These are phyloP conservation scores for Bergia puertoricense DNA, from an alignment of 92 coral and sea anemone species.

Conservation along the genomic window DNA sequence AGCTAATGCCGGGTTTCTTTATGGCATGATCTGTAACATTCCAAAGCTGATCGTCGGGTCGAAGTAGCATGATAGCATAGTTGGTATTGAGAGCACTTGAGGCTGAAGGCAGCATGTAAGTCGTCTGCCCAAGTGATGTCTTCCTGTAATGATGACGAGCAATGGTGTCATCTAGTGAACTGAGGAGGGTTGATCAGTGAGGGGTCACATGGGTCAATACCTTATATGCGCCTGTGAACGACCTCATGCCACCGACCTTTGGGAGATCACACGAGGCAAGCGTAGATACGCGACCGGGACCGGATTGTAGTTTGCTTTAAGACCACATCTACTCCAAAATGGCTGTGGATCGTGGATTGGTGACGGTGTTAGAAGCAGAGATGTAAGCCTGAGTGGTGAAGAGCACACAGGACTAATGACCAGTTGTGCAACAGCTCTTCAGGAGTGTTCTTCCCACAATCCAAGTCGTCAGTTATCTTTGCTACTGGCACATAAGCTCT, in stretches of 20 bases:
- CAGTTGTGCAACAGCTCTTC: conserved; percentile 39
- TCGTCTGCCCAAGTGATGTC: no score
- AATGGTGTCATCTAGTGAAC: conserved; percentile 13
- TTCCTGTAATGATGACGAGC: conserved; percentile 14
- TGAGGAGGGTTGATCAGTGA: not conserved
- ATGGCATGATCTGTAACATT: no score
- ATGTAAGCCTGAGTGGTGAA: conserved; percentile 13
- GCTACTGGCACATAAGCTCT: conserved; percentile 62
- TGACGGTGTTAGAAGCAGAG: conserved; percentile 38
- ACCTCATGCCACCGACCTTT: conserved; percentile 46
- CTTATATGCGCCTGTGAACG: conserved; percentile 52
- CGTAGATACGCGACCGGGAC: conserved; percentile 35
- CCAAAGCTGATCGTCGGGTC: no score
- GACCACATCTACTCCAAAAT: conserved; percentile 50
- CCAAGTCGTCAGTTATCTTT: conserved; percentile 37
- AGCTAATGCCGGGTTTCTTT: no score
- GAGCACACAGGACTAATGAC: conserved; percentile 37
- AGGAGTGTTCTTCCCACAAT: conserved; percentile 24
- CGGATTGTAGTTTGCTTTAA: conserved; percentile 40
- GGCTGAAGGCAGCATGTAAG: no score
- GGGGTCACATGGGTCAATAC: not conserved
- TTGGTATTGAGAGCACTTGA: no score
- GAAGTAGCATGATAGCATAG: no score
- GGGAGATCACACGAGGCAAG: conserved; percentile 48
- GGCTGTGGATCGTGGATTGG: conserved; percentile 27